Conservation (phyloP, 2,888 invertebrate species). For the Cabera pusaria region DNA sequence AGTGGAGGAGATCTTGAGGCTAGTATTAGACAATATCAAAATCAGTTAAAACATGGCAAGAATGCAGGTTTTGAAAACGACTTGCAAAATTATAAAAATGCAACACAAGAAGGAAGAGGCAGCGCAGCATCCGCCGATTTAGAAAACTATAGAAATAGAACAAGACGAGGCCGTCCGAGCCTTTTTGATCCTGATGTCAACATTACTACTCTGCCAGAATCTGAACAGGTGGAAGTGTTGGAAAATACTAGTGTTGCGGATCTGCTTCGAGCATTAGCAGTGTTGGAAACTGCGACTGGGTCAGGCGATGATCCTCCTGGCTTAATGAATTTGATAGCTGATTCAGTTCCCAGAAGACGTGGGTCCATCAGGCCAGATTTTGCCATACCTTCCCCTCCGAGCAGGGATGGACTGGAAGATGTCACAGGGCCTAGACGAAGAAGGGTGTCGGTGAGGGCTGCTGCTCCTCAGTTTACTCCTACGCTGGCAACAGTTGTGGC, state of each 20-base stretch:
- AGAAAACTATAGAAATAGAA: conserved; percentile 65
- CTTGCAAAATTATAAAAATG: conserved; percentile 44
- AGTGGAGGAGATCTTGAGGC: conserved; percentile 64
- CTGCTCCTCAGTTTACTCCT: conserved; percentile 71
- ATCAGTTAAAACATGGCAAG: conserved; percentile 56
- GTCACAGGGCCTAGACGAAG: conserved; percentile 60
- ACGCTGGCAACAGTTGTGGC: conserved; percentile 75
- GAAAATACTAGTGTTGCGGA: conserved; percentile 94
- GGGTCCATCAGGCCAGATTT: conserved; percentile 67
- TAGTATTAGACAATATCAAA: conserved; percentile 68
- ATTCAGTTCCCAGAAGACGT: conserved; percentile 52
- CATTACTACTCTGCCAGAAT: conserved; percentile 61
- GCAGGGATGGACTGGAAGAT: conserved; percentile 53
- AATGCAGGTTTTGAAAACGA: conserved; percentile 57
- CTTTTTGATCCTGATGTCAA: conserved; percentile 74
- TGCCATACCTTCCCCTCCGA: conserved; percentile 47
- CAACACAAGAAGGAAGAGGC: conserved; percentile 41
- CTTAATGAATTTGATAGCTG: conserved; percentile 53
- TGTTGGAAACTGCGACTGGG: conserved; percentile 77
- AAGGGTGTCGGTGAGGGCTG: conserved; percentile 68
- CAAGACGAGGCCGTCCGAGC: conserved; percentile 68
- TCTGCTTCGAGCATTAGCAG: conserved; percentile 89
- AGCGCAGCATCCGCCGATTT: conserved; percentile 56
- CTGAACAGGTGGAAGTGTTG: conserved; percentile 84
- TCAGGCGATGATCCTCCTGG: conserved; percentile 43